Base-by-base conservation (phyloP, 2,113 vertebrate genomes). In the Lipotes vexillifer region DNA sequence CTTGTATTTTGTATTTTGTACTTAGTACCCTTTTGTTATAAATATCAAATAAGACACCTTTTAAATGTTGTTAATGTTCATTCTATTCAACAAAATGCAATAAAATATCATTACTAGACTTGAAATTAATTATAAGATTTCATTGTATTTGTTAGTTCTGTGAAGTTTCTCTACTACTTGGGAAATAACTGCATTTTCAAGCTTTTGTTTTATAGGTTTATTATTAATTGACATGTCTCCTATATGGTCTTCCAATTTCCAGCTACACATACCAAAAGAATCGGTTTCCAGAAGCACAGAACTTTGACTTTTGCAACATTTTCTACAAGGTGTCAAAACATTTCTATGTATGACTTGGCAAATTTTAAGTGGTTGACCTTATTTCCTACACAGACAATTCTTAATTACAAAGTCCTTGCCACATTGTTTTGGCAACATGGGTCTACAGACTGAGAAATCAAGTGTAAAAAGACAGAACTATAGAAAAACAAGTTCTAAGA, bases 101-200 rank as follows among this genome's bases (percentile, higher is more conserved):
- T 93, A 95, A 90, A 55, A 75, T 95, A 74, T 33, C 31, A 69
- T 71, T 0, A 0, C 20, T 59, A 96, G 75, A 93, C 41, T 97
- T 94, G 68, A 97, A 98, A 97, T 87, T 93, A 97, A 97, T 98
- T 97, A 87, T 38, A 92, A 36, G 17, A 94, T 86, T 57, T 31
- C 85, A 89, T 27, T 83, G 3, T 38, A 44, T 77, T 83, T 86
- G 59, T 81, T 57, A 78, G 20, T 41, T 86, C 27, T 94, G 36
- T 94, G 36, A 96, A 29, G 65, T 88, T 74, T 74, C 12, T 41
- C 12, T 74, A 57, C 20, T 77, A 88, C 21, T 77, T 92, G 90
- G 57, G 12, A 95, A 95, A 96, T 91, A 88, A 89, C 84, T 84
- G 2, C 46, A 93, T 93, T 91, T 88, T 5, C 41, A 88, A 68